These are phyloP conservation scores for Hymenochirus boettgeri DNA, from an alignment of 2,113 vertebrate species.

Conservation along the genomic window DNA sequence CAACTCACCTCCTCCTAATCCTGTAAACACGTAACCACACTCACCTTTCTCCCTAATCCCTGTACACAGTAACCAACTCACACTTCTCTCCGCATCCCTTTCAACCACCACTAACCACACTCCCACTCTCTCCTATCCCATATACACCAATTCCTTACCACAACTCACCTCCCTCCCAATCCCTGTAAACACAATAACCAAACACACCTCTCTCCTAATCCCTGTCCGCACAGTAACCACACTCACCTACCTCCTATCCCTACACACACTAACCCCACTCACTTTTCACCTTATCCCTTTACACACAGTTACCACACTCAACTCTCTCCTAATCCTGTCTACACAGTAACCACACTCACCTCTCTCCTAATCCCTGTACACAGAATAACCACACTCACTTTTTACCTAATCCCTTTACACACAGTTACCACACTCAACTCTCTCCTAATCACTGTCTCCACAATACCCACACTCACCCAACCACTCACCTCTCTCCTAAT, in stretches of 20 bases:
- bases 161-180: not conserved
- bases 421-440: not conserved
- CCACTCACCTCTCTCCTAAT: not conserved
- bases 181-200: not conserved
- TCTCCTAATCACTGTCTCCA: not conserved
- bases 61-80: too few relatives aligned
- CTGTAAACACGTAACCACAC: too few relatives aligned
- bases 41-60: too few relatives aligned
- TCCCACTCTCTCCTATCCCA: constrained; percentile 11
- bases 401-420: not conserved
- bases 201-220: not conserved
- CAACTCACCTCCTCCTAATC: too few relatives aligned
- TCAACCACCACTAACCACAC: constrained; percentile 5
- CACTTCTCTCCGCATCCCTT: constrained; percentile 20
- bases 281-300: too few relatives aligned
- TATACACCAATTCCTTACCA: not conserved
- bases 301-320: too few relatives aligned
- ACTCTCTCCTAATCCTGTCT: too few relatives aligned
- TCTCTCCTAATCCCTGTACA: not conserved
- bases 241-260: not conserved
- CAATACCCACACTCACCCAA: too few relatives aligned
- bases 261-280: too few relatives aligned
- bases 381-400: not conserved
- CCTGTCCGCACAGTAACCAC: not conserved
- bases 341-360: not conserved